Base-by-base conservation (phyloP, 2,113 vertebrate genomes). In the Hiodon alosoides region DNA sequence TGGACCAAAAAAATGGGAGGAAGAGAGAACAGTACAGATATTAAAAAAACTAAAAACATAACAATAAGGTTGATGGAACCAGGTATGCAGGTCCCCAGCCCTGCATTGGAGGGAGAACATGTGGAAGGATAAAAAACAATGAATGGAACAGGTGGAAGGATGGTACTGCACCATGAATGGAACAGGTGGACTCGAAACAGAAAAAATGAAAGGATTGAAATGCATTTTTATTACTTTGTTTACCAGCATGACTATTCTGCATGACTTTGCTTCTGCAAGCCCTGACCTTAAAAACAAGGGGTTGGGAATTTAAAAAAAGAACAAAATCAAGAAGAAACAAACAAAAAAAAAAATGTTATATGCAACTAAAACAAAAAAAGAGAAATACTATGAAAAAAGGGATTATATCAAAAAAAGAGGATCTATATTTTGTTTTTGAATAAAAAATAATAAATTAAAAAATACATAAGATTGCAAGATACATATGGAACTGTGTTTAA, bases 231-330 rank as follows among this genome's bases (percentile, higher is more conserved):
- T 87, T 82, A 88, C 82, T 82, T 88, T 85, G 86, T 91, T 90
- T 89, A 89, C 85, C 88, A 90, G 89, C 90, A 92, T 91, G 90
- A 90, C 81, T 86, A 87, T 88, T 90, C 79, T 91, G 90, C 90
- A 92, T 91, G 84, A 84, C 74, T 78, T 74, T 85, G 85, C 80
- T 86, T 85, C 85, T 89, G 89, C 86, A 88, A 90, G 88, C 84
- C 87, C 87, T 83, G 84, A 82, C 77, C 76, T 76, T 58, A 74
- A 84, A 81, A 79, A 82, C 86, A 84, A 76, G 88, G 86, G 87
- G 87, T 83, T 85, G 85, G 79, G 81, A 87, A 85, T 82, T 77
- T 66, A 69, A 64, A 72, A 76, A 81, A 81, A 81, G 75, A 78
- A 67, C 76, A 81, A 82, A 82, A 81, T 75, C 66, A 79, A 78